A percentile compares a stretch with the other conserved stretches of the same genome.
Evolutionary conservation across 2,888 invertebrate genomes (phyloP).

Genomic region (Nomada goodeniana): DNA sequence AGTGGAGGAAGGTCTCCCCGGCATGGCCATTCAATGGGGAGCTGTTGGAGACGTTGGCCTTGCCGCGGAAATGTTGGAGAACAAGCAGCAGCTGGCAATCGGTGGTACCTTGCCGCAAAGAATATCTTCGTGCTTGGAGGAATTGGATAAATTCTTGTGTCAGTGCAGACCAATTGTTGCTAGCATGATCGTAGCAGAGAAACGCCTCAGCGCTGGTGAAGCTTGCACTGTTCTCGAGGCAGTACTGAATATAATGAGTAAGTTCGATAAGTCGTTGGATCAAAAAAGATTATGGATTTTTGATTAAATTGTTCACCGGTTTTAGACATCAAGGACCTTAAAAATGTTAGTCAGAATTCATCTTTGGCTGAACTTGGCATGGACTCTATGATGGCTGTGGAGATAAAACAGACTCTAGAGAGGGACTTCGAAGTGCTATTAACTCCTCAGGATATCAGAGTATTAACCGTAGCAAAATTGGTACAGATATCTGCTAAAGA

Average conservation of each 20-base stretch:
- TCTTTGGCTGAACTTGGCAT: slow-evolving; percentile 96
- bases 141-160: slow-evolving; percentile 91
- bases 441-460: slow-evolving; percentile 93
- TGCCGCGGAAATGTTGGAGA: slow-evolving; percentile 91
- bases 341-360: slow-evolving; percentile 89
- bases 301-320: no score
- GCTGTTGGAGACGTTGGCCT: slow-evolving; percentile 90
- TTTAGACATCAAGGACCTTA: slow-evolving; percentile 84
- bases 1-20: slow-evolving; percentile 84
- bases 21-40: slow-evolving; percentile 88
- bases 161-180: slow-evolving; percentile 88
- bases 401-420: slow-evolving; percentile 96
- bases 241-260: slow-evolving; percentile 87
- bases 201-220: slow-evolving; percentile 87
- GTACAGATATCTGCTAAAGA: slow-evolving; percentile 80
- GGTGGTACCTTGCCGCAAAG: slow-evolving; percentile 94
- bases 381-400: slow-evolving; percentile 98
- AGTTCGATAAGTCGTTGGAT: background rate
- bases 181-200: slow-evolving; percentile 95
- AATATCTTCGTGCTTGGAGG: slow-evolving; percentile 92
- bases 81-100: slow-evolving; percentile 89
- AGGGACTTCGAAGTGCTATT: slow-evolving; percentile 95
- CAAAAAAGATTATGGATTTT: background rate
- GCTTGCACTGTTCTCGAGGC: slow-evolving; percentile 90
- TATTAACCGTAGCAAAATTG: slow-evolving; percentile 90